phyloP scores from a whole-genome alignment of 2,888 invertebrate species.

The Venusia cambrica region DNA sequence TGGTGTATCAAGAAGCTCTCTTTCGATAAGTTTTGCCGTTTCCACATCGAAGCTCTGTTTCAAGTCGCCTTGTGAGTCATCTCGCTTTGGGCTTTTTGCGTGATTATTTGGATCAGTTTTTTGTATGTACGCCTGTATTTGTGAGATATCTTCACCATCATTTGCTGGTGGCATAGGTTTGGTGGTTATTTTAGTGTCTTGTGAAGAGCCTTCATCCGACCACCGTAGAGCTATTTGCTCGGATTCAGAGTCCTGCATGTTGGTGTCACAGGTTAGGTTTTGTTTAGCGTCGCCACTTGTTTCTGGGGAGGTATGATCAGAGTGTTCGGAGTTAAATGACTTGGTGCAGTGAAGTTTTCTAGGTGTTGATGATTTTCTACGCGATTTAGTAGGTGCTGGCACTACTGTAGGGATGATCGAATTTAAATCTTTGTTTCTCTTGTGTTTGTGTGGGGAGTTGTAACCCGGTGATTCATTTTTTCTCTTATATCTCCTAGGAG shows the following conservation, averaged over 20 bases:
- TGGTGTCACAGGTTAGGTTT: conserved; percentile 28
- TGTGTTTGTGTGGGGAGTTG: conserved; percentile 29
- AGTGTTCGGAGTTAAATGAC: conserved; percentile 54
- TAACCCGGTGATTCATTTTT: conserved; percentile 32
- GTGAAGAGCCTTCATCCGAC: conserved; percentile 70
- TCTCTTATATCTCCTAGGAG: conserved; percentile 41
- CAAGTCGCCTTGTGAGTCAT: conserved; percentile 60
- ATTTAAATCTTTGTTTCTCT: conserved; percentile 35
- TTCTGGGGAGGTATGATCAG: conserved; percentile 50
- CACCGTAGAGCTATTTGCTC: conserved; percentile 58
- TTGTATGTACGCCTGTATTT: conserved; percentile 66
- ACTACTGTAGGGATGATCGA: conserved; percentile 27
- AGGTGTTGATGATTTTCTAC: conserved; percentile 74
- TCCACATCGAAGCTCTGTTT: conserved; percentile 68
- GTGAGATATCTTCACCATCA: conserved; percentile 60
- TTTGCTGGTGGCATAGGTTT: conserved; percentile 26
- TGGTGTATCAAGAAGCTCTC: conserved; percentile 62
- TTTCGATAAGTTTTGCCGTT: conserved; percentile 70
- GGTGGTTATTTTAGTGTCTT: conserved; percentile 53
- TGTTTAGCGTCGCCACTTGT: conserved; percentile 30
- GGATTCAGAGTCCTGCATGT: conserved; percentile 53
- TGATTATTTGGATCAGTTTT: conserved; percentile 35
- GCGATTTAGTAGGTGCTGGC: conserved; percentile 59
- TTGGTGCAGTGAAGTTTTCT: conserved; percentile 67
- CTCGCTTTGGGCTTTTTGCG: conserved; percentile 34